Evolutionary conservation across 1,140 invertebrate genomes (phyloP), one percentile per base, ranked within the genome.

Genomic region (Apis florea): DNA sequence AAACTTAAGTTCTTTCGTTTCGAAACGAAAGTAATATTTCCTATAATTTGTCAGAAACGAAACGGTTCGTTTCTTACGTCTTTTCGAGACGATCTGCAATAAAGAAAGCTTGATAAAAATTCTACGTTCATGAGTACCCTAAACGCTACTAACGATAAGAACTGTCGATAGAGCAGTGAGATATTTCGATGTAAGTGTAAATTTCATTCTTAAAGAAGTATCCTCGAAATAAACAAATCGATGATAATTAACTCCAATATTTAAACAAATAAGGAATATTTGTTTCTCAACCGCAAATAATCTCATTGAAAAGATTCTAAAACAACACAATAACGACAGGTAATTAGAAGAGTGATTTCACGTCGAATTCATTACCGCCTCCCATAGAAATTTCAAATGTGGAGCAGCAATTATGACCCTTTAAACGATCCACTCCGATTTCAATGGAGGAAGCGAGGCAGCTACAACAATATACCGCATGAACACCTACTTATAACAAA

Each of bases 361-460:
- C 13, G 26, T 10, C 24, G 54, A 64, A 61, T 76, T 81, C 24
- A 51, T 75, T 80, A 81, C 75, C 72, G 66, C 15, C n/a, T 10
- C 51, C 15, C 13, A 80, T 58, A 66, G 24, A 66, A 82, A 64
- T 59, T 61, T 78, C 53, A 74, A 73, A 86, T 86, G 84, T 86
- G 82, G 85, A 76, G 40, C 85, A 76, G 63, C 80, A 68, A 86
- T 86, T 79, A 84, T 71, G 64, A 47, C 54, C 61, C 73, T 87
- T 82, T 77, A 78, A 87, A 79, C 76, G 73, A 59, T 61, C 64
- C 51, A 59, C 76, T 83, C 63, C 82, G 72, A 79, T 86, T 83
- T 83, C 85, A 86, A 84, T 84, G 85, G 76, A 87, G 85, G 85
- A 88, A 87, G 71, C 86, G 51, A 83, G 79, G 58, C 86, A 85